Evolutionary conservation across 2,113 vertebrate species (phyloP).

Genomic region (Orientallactaga bullata): DNA sequence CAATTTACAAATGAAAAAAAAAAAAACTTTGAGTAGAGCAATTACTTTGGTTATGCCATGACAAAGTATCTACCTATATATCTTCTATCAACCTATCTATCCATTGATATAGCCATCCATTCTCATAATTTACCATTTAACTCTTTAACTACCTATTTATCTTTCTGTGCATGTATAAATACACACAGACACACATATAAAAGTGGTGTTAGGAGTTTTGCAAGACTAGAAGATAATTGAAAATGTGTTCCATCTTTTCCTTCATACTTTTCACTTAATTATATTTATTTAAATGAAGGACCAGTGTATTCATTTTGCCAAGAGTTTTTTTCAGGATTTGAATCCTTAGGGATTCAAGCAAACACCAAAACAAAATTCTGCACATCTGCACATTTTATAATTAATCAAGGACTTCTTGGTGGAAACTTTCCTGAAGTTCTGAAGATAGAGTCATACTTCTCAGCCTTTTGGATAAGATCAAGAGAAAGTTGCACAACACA

Average conservation of each 20-base stretch:
- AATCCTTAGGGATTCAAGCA: conserved; percentile 11
- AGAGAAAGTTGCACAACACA: background rate
- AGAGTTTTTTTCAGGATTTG: background rate
- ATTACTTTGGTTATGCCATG: background rate
- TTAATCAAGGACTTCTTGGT: conserved; percentile 15
- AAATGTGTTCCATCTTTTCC: conserved; percentile 33
- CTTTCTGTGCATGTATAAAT: background rate
- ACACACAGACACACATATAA: too few relatives aligned
- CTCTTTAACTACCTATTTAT: background rate
- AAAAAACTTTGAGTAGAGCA: background rate
- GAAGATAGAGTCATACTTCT: background rate
- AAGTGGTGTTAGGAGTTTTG: background rate
- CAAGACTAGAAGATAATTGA: conserved; percentile 29
- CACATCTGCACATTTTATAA: background rate
- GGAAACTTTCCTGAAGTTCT: background rate
- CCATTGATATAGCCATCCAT: background rate
- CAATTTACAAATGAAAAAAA: background rate
- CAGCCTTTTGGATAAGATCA: background rate
- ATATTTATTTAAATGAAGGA: background rate
- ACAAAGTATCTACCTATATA: background rate
- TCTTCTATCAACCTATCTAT: background rate
- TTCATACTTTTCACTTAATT: conserved; percentile 29
- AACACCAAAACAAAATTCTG: conserved; percentile 35
- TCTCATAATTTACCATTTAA: background rate
- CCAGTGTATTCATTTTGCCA: background rate